Conservation (phyloP, 2,113 vertebrate genomes). For the Chelonoidis abingdonii region DNA sequence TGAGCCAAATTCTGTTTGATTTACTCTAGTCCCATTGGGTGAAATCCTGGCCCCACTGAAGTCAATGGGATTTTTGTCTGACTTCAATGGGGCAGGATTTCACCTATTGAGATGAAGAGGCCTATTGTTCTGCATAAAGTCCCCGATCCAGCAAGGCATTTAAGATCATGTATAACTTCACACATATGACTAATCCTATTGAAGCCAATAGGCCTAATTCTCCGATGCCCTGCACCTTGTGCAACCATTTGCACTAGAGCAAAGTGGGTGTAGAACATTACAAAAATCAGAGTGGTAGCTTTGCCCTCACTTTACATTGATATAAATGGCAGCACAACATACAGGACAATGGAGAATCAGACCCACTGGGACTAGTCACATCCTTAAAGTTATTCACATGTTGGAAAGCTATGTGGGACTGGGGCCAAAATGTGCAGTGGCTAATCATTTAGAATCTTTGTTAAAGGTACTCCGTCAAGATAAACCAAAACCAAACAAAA, state of each 20-base stretch:
- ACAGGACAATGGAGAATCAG: neutral
- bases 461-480: neutral
- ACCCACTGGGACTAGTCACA: accelerated
- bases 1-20: neutral
- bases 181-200: neutral
- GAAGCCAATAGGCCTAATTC: accelerated
- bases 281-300: neutral
- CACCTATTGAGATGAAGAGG: neutral
- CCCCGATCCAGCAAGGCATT: neutral
- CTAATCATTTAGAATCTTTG: neutral
- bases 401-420: accelerated
- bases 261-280: accelerated
- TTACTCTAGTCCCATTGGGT: neutral
- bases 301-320: neutral
- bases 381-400: accelerated
- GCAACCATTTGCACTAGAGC: neutral
- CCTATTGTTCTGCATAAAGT: neutral
- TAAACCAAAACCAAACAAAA: neutral
- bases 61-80: neutral
- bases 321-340: accelerated
- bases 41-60: neutral
- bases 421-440: neutral
- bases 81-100: neutral
- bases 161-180: neutral
- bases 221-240: neutral